Evolutionary conservation across 2,888 invertebrate species (phyloP), one percentile per base, ranked within the genome.

Genomic region (Prionchulus punctatus): DNA sequence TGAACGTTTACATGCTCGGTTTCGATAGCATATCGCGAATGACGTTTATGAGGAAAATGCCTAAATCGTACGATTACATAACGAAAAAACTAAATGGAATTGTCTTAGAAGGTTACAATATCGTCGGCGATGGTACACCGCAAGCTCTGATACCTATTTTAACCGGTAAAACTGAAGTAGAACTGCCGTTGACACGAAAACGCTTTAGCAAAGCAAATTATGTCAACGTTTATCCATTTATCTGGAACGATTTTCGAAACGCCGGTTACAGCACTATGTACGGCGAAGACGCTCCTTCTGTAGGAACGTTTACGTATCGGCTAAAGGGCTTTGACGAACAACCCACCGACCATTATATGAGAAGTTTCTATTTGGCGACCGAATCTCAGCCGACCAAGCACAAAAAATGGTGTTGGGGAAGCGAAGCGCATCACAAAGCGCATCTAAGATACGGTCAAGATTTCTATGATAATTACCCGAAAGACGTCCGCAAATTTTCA

Each of bases 271-370:
- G 70, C 28, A 85, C 86, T 1, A 84, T 83, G 0, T 92, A 84
- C 71, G 83, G 84, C 64, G 92, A 94, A 69, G 92, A 94, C 69
- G 79, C 82, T 63, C 84, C 86, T 0, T 75, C 79, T 65, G 79
- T 84, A 27, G 90, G 90, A 0, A 88, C 87, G 0, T 94, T 91
- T 70, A 86, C 86, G 1, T 88, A 86, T 71, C 79, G 92, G 7
- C 78, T 91, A 68, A 84, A 84, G 62, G 92, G 92, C 0, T 92
- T 92, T 71, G 73, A 79, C 36, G 72, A 78, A 1, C 81, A 81
- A 63, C 92, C 92, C 0, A 87, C 90, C 0, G 86, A 91, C 73
- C 90, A 91, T 71, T 91, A 89, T 69, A 81, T 89, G 74, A 75
- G 90, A 30, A 80, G 86, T 0, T 89, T 82, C 71, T 86, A 82